Evolutionary conservation across 1,140 invertebrate genomes (phyloP).

Genomic region (Musca vetustissima): DNA sequence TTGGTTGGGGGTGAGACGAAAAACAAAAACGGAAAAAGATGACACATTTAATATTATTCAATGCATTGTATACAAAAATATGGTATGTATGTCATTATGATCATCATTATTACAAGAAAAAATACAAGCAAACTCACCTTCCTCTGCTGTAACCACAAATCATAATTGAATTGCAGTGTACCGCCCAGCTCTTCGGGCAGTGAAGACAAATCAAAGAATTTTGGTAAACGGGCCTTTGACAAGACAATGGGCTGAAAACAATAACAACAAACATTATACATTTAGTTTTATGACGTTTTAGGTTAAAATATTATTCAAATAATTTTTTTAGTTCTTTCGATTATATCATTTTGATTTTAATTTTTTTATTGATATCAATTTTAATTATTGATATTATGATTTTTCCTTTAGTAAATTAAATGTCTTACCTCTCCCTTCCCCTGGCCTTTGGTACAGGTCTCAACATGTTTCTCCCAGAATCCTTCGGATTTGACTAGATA

Average conservation of each 20-base stretch:
- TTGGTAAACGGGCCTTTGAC: conserved; percentile 66
- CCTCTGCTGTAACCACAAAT: conserved; percentile 81
- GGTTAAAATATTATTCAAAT: background rate
- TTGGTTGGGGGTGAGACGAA: background rate
- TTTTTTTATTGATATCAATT: too few species aligned
- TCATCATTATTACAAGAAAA: background rate
- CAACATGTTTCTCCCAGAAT: conserved; percentile 76
- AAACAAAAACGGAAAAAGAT: background rate
- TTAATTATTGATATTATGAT: too few species aligned
- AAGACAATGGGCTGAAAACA: conserved; percentile 64
- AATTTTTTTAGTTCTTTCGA: too few species aligned
- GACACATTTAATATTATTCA: background rate
- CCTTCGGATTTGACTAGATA: conserved; percentile 69
- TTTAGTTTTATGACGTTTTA: background rate
- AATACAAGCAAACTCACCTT: conserved; percentile 63
- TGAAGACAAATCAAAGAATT: conserved; percentile 71
- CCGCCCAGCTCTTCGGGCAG: conserved; percentile 82
- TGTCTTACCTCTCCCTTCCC: conserved; percentile 68
- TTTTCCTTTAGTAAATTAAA: too few species aligned
- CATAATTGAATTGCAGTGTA: conserved; percentile 73
- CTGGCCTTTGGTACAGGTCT: conserved; percentile 68
- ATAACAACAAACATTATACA: conserved; percentile 1
- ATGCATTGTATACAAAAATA: background rate
- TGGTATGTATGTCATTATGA: conserved; percentile 6
- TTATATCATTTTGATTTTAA: too few species aligned